Base-by-base conservation (phyloP, 1,140 invertebrate genomes). In the Sarcophaga bullata region DNA sequence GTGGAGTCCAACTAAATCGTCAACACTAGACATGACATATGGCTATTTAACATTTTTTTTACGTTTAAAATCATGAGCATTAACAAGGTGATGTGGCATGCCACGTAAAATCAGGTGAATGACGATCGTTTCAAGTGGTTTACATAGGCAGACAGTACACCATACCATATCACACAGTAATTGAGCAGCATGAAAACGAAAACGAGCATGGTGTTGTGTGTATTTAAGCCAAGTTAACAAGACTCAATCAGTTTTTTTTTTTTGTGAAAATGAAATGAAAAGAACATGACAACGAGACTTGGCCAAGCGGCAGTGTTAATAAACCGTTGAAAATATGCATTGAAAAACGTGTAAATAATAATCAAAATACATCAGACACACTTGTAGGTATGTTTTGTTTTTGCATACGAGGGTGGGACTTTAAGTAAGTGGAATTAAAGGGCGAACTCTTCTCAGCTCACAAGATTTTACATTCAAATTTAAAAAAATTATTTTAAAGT, bases 101-200 rank as follows among this genome's bases (percentile, higher is more conserved):
- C n/a, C 13, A 58, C 25, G 54, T 58, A n/a, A 68, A 68, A 68
- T 68, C 62, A 68, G 62, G 62, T 68, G 17, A 68, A 68, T 68
- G 25, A 37, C 25, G 25, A 37, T 37, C 4, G 25, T 37, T 37
- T 19, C 54, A 62, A n/a, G n/a, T 62, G 15, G 25, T 4, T 37
- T 13, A 62, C 54, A 62, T 62, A 58, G 11, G 52, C 25, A 37
- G 25, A 4, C 25, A 37, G 4, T 4, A 37, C 25, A 37, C 4
- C 25, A 37, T 4, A 37, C 25, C 25, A 37, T 4, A 37, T 4
- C 25, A 5, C n/a, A 68, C 6, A 68, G 19, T 19, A 19, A 19
- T 25, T 68, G 6, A 37, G 17, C 19, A 25, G 19, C 8, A 17
- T 68, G 62, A 19, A 37, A 17, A 68, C 25, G 62, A 68, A 68